Percentiles rank a stretch among this genome's conserved stretches.
phyloP scores from a whole-genome alignment of 2,888 invertebrate genomes.

The Agrochola lota region DNA sequence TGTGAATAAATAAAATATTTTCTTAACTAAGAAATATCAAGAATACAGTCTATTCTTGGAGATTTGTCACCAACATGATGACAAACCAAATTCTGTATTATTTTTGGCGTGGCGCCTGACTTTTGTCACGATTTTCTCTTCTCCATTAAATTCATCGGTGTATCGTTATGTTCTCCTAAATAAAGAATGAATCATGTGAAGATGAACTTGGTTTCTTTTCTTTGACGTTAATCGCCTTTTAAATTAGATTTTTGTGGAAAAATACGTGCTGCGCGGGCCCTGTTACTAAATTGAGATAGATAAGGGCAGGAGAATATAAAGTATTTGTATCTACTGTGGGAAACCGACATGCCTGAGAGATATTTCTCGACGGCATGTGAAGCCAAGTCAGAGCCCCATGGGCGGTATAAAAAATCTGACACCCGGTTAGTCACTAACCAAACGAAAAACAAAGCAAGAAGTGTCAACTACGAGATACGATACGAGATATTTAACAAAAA shows the following conservation, averaged over 20 bases:
- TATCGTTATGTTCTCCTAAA: slow-evolving; percentile 10
- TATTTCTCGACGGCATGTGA: too few relatives aligned
- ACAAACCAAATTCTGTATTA: slow-evolving; percentile 55
- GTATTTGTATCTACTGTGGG: too few relatives aligned
- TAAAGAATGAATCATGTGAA: slow-evolving; percentile 4
- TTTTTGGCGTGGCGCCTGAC: slow-evolving; percentile 61
- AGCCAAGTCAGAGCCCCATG: too few relatives aligned
- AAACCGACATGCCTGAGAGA: too few relatives aligned
- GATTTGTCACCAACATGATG: slow-evolving; percentile 38
- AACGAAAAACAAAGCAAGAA: too few relatives aligned
- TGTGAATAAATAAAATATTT: slow-evolving; percentile 20
- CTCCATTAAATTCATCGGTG: slow-evolving; percentile 27
- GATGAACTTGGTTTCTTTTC: background rate
- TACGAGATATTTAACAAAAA: background rate
- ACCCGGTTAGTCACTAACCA: too few relatives aligned
- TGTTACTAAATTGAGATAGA: background rate
- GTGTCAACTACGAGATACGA: background rate
- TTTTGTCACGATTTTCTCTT: slow-evolving; percentile 21
- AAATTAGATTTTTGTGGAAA: background rate
- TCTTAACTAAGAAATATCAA: slow-evolving; percentile 21
- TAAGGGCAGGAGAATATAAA: background rate
- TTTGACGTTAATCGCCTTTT: background rate
- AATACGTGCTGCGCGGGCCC: background rate
- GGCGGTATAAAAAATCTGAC: too few relatives aligned
- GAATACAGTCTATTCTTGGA: slow-evolving; percentile 47